Base-by-base conservation (phyloP, 2,113 vertebrate genomes). In the Patagioenas fasciata region DNA sequence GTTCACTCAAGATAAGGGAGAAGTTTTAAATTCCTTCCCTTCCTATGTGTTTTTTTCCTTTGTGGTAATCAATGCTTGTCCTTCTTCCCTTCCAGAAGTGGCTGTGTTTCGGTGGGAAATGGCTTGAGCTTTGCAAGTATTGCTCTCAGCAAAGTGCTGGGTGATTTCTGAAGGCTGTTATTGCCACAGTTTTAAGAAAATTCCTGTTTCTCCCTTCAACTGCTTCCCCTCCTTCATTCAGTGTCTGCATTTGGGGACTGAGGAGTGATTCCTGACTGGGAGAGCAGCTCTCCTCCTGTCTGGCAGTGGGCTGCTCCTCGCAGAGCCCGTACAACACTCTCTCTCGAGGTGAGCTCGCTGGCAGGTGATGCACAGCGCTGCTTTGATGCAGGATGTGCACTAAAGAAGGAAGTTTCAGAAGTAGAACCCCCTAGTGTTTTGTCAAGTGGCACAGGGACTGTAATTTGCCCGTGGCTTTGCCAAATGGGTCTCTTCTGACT, bases 221-320 rank as follows among this genome's bases (percentile, higher is more conserved):
- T 0, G 3, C 11, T 79, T 60, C 36, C 21, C 25, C n/a, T 69
- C 28, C 38, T 79, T 62, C 11, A 12, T 78, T 61, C 36, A 20
- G 0, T 31, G 26, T 32, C 47, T 53, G 62, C 17, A 14, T 16
- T 26, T 36, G 14, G 38, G 32, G 26, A 31, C 54, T 14, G 16
- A 34, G 25, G 47, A 47, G 57, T 54, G 54, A 65, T 88, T 73
- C 25, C 31, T 70, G 67, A 8, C 1, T 1, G 56, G 48, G 38
- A 87, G n/a, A 62, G 29, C 20, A 65, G 0, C 58, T 83, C 36
- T 48, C 64, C 57, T n/a, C 38, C 18, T 2, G 0, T 26, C 71
- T 69, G 62, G 28, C 54, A 47, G 14, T 58, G 1, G 0, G 5
- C 57, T 51, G 26, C 57, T 69, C 18, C 28, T 82, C 1, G 0